Percentiles rank a stretch among this genome's conserved stretches.
Evolutionary conservation across 2,888 invertebrate species (phyloP).

Genomic region (Ypsolopha sequella): DNA sequence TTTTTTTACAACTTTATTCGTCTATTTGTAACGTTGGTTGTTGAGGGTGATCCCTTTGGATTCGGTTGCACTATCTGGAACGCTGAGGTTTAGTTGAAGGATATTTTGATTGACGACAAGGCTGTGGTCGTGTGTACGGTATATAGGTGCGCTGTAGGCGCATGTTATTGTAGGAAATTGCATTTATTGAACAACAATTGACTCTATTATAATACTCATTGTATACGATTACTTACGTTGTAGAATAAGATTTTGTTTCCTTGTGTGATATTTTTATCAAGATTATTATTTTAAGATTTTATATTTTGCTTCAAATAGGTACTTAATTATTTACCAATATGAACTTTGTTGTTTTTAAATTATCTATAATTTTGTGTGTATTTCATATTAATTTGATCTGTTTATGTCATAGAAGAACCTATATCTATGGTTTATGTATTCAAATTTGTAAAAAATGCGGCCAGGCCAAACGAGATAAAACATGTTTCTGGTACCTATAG

Average conservation of each 20-base stretch:
- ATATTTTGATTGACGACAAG: constrained; percentile 16
- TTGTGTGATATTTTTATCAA: constrained; percentile 53
- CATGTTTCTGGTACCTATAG: too few species aligned
- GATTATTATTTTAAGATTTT: constrained; percentile 28
- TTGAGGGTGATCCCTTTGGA: constrained; percentile 32
- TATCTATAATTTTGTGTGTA: too few species aligned
- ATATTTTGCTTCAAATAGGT: constrained; percentile 13
- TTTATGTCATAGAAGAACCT: too few species aligned
- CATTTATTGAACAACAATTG: constrained; percentile 54
- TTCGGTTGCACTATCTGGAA: constrained; percentile 41
- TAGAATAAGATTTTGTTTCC: constrained; percentile 43
- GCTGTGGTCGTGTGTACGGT: background rate
- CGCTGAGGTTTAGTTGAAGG: constrained; percentile 35
- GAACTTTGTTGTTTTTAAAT: background rate
- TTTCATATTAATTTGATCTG: too few species aligned
- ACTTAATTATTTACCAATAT: constrained; percentile 11
- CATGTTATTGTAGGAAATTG: constrained; percentile 53
- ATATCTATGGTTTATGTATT: too few species aligned
- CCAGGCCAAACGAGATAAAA: too few species aligned
- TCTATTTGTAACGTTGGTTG: constrained; percentile 48
- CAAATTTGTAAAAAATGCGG: too few species aligned
- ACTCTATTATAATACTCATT: constrained; percentile 65
- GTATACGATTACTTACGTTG: constrained; percentile 38
- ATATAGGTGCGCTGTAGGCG: background rate
- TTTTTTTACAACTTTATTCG: constrained; percentile 66